phyloP scores from a whole-genome alignment of 1,140 invertebrate species.

The Sitodiplosis mosellana region DNA sequence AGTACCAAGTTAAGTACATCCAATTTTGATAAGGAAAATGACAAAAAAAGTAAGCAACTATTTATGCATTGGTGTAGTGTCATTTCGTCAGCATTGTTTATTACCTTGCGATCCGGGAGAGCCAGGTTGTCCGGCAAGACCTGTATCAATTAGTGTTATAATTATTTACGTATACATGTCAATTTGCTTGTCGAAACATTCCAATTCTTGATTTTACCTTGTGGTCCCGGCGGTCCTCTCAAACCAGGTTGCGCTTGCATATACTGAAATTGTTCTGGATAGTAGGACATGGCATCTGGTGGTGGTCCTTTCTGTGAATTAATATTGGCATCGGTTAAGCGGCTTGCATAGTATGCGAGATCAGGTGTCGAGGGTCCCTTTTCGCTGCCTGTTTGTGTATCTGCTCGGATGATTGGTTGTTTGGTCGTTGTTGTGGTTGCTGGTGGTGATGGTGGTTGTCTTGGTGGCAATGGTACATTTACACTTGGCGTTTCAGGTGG shows the following conservation, averaged over 20 bases:
- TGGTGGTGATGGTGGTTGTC: conserved; percentile 5
- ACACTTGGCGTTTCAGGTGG: conserved; percentile 15
- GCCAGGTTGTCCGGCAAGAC: no score
- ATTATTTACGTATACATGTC: no score
- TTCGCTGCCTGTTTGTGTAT: conserved; percentile 21
- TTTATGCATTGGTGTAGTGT: no score
- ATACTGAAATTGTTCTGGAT: conserved; percentile 46
- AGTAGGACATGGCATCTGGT: conserved; percentile 21
- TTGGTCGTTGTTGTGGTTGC: conserved; percentile 6
- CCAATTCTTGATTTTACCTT: no score
- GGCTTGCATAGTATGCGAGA: conserved; percentile 44
- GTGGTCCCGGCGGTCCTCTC: no score
- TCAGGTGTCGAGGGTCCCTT: conserved; percentile 54
- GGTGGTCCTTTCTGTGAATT: conserved; percentile 54
- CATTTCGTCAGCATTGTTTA: no score
- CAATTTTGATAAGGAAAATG: no score
- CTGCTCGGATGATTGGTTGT: conserved; percentile 2
- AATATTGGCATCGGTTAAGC: conserved; percentile 40
- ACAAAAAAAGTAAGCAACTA: no score
- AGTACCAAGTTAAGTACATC: no score
- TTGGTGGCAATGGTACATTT: conserved; percentile 6
- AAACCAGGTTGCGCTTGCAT: conserved; percentile 40
- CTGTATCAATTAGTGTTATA: no score
- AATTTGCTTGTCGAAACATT: no score
- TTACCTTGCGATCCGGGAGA: no score